Evolutionary conservation across 2,888 invertebrate genomes (phyloP).

Genomic region (Hydrotaea cyrtoneurina): DNA sequence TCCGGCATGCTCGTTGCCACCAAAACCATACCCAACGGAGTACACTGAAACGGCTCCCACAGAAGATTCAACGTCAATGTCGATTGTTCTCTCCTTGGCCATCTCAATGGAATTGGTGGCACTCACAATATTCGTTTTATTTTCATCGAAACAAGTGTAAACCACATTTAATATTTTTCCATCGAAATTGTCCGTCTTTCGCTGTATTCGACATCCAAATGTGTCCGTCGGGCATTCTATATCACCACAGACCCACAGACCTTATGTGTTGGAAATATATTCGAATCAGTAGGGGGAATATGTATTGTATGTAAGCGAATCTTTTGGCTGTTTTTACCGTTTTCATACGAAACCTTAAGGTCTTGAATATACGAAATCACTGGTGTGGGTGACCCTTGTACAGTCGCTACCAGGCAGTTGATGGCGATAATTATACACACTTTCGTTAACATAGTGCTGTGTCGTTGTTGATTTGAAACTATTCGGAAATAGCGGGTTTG

Average conservation of each 20-base stretch:
- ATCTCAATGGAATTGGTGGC: slow-evolving; percentile 17
- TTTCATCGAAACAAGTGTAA: slow-evolving; percentile 40
- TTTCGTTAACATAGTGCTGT: too few species aligned
- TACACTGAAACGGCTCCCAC: slow-evolving; percentile 41
- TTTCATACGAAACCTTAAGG: slow-evolving; percentile 29
- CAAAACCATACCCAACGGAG: slow-evolving; percentile 32
- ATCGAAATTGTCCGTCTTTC: not conserved
- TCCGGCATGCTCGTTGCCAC: slow-evolving; percentile 40
- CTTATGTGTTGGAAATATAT: not conserved
- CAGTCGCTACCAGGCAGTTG: not conserved
- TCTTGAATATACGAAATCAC: slow-evolving; percentile 1
- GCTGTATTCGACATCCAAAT: slow-evolving; percentile 46
- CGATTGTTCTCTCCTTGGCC: not conserved
- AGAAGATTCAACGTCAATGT: slow-evolving; percentile 45
- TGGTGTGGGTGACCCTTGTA: not conserved
- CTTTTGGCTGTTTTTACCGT: slow-evolving; percentile 19
- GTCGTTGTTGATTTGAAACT: too few species aligned
- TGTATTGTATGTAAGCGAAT: not conserved
- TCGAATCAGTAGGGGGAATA: not conserved
- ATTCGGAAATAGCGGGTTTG: too few species aligned
- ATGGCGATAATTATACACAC: not conserved
- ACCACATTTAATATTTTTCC: not conserved
- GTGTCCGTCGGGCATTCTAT: slow-evolving; percentile 43
- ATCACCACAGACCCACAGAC: slow-evolving; percentile 50
- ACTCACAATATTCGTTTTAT: not conserved